phyloP scores from a whole-genome alignment of 53 echinoderm and acorn worm genomes.

The Paracentrotus lividus region DNA sequence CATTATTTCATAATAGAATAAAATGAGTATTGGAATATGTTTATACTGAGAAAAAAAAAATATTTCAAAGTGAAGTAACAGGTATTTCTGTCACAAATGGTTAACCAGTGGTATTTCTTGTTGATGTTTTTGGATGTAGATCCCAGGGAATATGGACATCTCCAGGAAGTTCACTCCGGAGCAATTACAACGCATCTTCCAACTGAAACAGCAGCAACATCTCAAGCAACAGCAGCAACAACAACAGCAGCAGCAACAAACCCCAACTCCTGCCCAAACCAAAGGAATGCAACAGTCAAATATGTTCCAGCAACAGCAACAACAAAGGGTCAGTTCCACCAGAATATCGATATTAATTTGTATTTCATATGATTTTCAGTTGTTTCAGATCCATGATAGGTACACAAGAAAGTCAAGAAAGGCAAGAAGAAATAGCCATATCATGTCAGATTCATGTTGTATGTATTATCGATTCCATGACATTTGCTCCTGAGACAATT shows the following conservation, averaged over 20 bases:
- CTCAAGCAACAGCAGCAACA: slow-evolving; percentile 75
- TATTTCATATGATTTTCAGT: too few species aligned
- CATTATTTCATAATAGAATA: too few species aligned
- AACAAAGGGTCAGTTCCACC: slow-evolving; percentile 37
- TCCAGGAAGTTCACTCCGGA: slow-evolving; percentile 10
- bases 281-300: slow-evolving; percentile 10
- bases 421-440: too few species aligned
- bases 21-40: too few species aligned
- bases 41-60: too few species aligned
- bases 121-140: not conserved
- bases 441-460: too few species aligned
- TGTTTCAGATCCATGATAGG: too few species aligned
- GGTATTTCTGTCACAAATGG: not conserved
- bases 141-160: not conserved
- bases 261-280: slow-evolving; percentile 74
- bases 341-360: too few species aligned
- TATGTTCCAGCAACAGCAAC: slow-evolving; percentile 63
- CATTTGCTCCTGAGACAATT: too few species aligned
- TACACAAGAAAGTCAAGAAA: too few species aligned
- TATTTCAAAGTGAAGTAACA: too few species aligned
- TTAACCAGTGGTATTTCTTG: not conserved
- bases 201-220: slow-evolving; percentile 64
- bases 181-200: slow-evolving; percentile 39
- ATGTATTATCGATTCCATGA: too few species aligned
- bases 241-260: slow-evolving; percentile 82